Conservation (phyloP, 2,888 invertebrate genomes). For the Shargacucullia verbasci region DNA sequence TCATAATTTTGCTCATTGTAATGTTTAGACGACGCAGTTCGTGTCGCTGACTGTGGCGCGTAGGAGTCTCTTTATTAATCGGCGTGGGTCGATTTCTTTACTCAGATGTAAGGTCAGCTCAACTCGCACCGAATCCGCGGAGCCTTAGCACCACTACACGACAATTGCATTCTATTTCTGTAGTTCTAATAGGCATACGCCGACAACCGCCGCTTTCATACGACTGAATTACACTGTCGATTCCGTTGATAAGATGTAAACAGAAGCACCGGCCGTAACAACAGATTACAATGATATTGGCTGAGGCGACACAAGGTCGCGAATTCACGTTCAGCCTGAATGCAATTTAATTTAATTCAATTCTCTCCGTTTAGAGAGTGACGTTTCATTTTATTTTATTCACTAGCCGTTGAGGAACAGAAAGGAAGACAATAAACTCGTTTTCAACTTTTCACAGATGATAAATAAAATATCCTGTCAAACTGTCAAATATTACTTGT, state of each 20-base stretch:
- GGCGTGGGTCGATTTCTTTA: slow-evolving; percentile 83
- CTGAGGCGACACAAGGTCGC: slow-evolving; percentile 71
- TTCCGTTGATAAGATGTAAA: slow-evolving; percentile 73
- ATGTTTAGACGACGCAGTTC: slow-evolving; percentile 70
- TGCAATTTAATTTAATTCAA: slow-evolving; percentile 67
- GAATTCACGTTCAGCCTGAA: slow-evolving; percentile 66
- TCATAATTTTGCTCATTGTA: slow-evolving; percentile 72
- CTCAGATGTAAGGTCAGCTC: slow-evolving; percentile 80
- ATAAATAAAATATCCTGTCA: slow-evolving; percentile 22
- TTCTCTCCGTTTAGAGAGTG: slow-evolving; percentile 68
- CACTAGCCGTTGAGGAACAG: slow-evolving; percentile 69
- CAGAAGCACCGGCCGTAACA: slow-evolving; percentile 80
- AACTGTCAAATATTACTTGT: slow-evolving; percentile 29
- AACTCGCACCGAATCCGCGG: slow-evolving; percentile 63
- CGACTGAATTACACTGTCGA: slow-evolving; percentile 61
- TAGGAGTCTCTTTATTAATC: slow-evolving; percentile 83
- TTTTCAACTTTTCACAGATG: slow-evolving; percentile 55
- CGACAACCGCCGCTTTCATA: slow-evolving; percentile 62
- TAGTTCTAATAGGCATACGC: slow-evolving; percentile 62
- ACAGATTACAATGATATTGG: slow-evolving; percentile 69
- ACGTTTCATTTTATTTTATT: slow-evolving; percentile 76
- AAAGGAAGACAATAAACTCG: slow-evolving; percentile 69
- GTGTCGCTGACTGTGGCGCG: slow-evolving; percentile 67
- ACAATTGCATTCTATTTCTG: slow-evolving; percentile 68
- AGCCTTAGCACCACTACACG: slow-evolving; percentile 65